Evolutionary conservation across 2,113 vertebrate species (phyloP).

Genomic region (Erythrolamprus reginae): DNA sequence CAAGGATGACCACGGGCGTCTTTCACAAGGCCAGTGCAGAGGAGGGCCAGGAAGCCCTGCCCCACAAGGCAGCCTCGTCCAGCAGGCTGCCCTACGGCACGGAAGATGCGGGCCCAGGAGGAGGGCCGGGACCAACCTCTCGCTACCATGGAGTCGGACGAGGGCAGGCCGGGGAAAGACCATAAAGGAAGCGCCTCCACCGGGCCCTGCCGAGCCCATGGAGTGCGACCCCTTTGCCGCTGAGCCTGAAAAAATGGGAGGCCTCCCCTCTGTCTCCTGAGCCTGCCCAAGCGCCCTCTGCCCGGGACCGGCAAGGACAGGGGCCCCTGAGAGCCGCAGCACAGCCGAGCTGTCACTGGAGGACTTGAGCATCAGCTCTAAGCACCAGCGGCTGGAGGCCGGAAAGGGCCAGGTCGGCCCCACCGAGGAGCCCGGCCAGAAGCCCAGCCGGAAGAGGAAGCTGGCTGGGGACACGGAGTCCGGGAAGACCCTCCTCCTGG

Average conservation of each 20-base stretch:
- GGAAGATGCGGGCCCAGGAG: constrained; percentile 57
- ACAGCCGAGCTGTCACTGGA: constrained; percentile 88
- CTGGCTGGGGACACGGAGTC: constrained; percentile 81
- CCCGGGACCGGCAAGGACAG: background rate
- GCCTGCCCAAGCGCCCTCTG: background rate
- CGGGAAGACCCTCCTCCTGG: constrained; percentile 87
- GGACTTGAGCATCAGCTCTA: constrained; percentile 91
- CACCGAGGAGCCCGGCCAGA: constrained; percentile 64
- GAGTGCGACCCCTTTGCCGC: background rate
- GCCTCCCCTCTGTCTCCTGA: background rate
- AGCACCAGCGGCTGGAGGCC: constrained; percentile 58
- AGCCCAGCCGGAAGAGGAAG: constrained; percentile 84
- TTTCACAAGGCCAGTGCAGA: constrained; percentile 81
- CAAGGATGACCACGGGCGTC: constrained; percentile 85
- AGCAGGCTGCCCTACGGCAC: constrained; percentile 61
- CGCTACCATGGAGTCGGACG: background rate
- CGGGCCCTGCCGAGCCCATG: background rate
- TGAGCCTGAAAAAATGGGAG: background rate
- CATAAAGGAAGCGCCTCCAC: background rate
- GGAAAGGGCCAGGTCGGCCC: constrained; percentile 43
- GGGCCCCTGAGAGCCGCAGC: constrained; percentile 69
- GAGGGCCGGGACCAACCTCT: background rate
- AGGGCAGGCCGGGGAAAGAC: background rate
- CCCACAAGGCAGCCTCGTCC: constrained; percentile 73
- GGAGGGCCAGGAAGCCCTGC: constrained; percentile 78